Conservation (phyloP, 2,113 vertebrate genomes). For the Condylura cristata region DNA sequence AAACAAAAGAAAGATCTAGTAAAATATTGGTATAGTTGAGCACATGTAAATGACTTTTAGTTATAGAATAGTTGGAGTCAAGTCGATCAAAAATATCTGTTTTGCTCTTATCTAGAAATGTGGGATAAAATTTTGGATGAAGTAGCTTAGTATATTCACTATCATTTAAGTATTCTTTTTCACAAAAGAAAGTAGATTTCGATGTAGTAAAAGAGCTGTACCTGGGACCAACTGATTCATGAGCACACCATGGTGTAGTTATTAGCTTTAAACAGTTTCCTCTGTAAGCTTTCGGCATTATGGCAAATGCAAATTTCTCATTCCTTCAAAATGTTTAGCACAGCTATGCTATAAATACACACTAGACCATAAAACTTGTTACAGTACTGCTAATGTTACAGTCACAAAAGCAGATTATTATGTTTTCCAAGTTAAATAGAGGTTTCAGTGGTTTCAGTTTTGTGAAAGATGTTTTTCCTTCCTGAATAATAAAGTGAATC, state of each 20-base stretch:
- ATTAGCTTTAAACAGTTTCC: background rate
- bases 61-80: background rate
- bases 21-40: background rate
- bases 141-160: background rate
- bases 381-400: background rate
- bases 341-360: background rate
- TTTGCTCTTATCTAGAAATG: background rate
- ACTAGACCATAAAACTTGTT: background rate
- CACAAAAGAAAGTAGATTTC: background rate
- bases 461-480: background rate
- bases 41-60: background rate
- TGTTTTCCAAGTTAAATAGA: background rate
- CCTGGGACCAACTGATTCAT: background rate
- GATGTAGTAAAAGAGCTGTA: background rate
- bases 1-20: background rate
- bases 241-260: background rate
- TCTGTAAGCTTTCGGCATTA: background rate
- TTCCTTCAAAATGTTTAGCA: slow-evolving; percentile 3
- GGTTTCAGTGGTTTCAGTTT: background rate
- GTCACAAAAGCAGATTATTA: background rate
- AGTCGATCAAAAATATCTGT: background rate
- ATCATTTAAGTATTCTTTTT: slow-evolving; percentile 8
- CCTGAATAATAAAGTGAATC: background rate
- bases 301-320: slow-evolving; percentile 10
- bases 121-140: background rate